These are phyloP conservation scores for Ophion costatus DNA, from an alignment of 2,888 invertebrate species.

Conservation along the genomic window DNA sequence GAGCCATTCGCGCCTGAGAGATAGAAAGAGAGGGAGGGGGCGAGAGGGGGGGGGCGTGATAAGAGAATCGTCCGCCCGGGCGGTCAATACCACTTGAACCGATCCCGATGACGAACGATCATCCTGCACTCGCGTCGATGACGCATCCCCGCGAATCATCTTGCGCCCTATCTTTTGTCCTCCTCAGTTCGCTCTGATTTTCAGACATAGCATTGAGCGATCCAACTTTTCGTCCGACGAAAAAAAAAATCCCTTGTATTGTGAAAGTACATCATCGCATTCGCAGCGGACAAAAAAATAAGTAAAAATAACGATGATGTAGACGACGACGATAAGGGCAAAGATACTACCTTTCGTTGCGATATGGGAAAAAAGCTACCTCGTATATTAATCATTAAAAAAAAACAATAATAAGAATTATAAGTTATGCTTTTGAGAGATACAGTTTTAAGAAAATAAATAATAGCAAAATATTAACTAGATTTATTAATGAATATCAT, in stretches of 20 bases:
- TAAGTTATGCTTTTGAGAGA: too few species aligned
- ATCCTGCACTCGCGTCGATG: constrained; percentile 70
- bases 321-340: too few species aligned
- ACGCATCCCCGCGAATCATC: constrained; percentile 80
- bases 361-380: too few species aligned
- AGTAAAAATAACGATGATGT: not conserved
- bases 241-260: not conserved
- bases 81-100: constrained; percentile 83
- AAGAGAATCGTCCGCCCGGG: constrained; percentile 24
- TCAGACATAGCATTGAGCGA: constrained; percentile 12
- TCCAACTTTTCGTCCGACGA: not conserved
- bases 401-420: too few species aligned
- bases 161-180: constrained; percentile 67
- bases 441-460: too few species aligned
- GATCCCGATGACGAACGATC: constrained; percentile 79
- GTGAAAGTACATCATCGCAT: too few species aligned
- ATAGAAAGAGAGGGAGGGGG: not conserved
- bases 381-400: too few species aligned
- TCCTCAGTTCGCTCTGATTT: constrained; percentile 54
- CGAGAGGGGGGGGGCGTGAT: constrained; percentile 8
- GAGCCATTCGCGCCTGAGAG: constrained; percentile 19
- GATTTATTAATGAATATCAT: not conserved
- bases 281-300: not conserved
- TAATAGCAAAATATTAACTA: too few species aligned
- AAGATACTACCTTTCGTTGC: too few species aligned